Evolutionary conservation across 2,888 invertebrate genomes (phyloP).

Genomic region (Mesopsocus fuscifrons): DNA sequence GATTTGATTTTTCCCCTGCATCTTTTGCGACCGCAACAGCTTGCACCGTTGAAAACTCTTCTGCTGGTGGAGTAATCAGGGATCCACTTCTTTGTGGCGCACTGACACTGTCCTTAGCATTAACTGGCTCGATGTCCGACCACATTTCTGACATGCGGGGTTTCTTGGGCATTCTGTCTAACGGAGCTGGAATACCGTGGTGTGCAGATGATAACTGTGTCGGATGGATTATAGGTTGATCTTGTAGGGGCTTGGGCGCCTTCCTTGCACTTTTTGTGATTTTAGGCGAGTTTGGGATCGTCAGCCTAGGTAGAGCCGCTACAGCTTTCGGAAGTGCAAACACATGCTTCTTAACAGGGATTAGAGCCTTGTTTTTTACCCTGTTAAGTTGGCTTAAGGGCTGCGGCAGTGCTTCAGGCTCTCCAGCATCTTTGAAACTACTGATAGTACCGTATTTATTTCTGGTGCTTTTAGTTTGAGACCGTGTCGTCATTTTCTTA

Average conservation of each 20-base stretch:
- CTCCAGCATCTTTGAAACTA: neutral
- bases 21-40: too few relatives aligned
- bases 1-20: neutral
- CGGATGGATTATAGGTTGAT: too few relatives aligned
- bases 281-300: neutral
- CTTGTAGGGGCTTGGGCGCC: too few relatives aligned
- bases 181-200: too few relatives aligned
- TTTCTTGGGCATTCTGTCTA: too few relatives aligned
- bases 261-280: constrained; percentile 7
- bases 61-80: too few relatives aligned
- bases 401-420: neutral
- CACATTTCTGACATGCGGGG: too few relatives aligned
- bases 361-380: neutral
- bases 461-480: constrained; percentile 3
- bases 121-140: too few relatives aligned
- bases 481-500: neutral
- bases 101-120: too few relatives aligned
- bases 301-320: neutral
- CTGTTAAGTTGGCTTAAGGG: neutral
- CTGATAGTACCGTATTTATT: neutral
- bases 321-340: constrained; percentile 1
- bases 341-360: neutral
- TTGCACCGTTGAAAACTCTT: too few relatives aligned
- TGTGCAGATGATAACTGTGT: too few relatives aligned
- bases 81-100: too few relatives aligned